Conservation (phyloP, 1,140 invertebrate genomes). For the Hylaeus volcanicus region DNA sequence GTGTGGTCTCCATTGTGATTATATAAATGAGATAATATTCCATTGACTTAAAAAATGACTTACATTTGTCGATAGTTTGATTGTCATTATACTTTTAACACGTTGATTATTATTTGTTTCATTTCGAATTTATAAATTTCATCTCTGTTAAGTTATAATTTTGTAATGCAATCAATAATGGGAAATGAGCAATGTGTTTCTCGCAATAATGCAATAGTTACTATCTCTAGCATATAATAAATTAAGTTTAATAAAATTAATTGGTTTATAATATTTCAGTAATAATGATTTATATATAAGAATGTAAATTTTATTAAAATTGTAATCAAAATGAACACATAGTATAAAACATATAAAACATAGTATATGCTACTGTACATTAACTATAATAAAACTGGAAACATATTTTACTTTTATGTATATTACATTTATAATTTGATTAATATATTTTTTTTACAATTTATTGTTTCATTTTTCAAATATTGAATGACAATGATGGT, state of each 20-base stretch:
- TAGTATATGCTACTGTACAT: neutral
- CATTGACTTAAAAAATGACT: conserved; percentile 14
- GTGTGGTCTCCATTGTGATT: conserved; percentile 37
- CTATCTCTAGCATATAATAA: neutral
- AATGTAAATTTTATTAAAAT: neutral
- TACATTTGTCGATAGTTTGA: neutral
- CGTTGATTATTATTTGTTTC: neutral
- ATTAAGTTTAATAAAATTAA: neutral
- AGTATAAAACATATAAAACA: neutral
- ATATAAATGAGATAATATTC: conserved; percentile 52
- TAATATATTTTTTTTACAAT: conserved; percentile 19
- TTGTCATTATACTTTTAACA: neutral
- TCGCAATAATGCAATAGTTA: neutral
- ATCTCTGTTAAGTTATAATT: neutral
- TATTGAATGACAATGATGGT: conserved; percentile 5
- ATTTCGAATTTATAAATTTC: neutral
- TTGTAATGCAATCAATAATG: neutral
- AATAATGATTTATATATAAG: neutral
- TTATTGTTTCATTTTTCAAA: conserved; percentile 41
- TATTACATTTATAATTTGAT: neutral
- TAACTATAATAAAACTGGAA: neutral
- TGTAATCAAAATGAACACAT: neutral
- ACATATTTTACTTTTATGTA: neutral
- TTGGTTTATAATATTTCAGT: neutral
- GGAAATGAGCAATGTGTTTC: neutral